Percentiles rank a stretch among this genome's conserved stretches.
These are phyloP conservation scores for Melanogrammus aeglefinus DNA, from an alignment of 2,797 vertebrate genomes.

Conservation along the genomic window DNA sequence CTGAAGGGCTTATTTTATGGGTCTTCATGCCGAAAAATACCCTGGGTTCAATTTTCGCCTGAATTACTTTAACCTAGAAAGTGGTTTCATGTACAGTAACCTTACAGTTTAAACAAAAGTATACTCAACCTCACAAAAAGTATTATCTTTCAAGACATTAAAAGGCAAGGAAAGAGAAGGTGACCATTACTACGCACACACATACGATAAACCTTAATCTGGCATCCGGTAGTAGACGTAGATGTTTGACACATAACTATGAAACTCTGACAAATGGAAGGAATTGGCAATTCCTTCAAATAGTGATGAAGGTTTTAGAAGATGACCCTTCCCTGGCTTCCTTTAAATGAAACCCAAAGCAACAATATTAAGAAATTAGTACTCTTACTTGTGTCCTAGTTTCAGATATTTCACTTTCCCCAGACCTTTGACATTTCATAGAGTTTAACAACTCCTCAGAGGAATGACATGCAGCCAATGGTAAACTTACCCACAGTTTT, in stretches of 20 bases:
- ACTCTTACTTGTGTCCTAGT: background rate
- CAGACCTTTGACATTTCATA: background rate
- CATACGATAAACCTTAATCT: background rate
- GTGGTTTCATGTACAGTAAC: background rate
- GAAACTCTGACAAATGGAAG: background rate
- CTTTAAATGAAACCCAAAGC: background rate
- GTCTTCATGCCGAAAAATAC: no score
- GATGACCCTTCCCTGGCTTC: background rate
- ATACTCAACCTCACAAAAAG: background rate
- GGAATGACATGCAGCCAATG: background rate
- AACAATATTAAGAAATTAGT: background rate
- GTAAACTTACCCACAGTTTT: slow-evolving; percentile 77
- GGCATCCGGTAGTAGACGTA: background rate
- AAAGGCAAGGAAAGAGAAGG: background rate
- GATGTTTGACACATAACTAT: no score
- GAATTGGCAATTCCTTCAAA: background rate
- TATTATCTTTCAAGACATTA: background rate
- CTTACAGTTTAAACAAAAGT: background rate
- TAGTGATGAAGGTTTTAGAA: background rate
- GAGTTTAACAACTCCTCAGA: no score
- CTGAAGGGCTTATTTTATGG: no score
- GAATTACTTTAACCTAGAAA: background rate
- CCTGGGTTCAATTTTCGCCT: no score
- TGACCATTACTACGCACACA: background rate
- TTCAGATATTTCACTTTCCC: background rate